Percentiles rank a stretch among this genome's conserved stretches.
These are phyloP conservation scores for Paradisaea rubra DNA, from an alignment of 2,113 vertebrate species.

Conservation along the genomic window DNA sequence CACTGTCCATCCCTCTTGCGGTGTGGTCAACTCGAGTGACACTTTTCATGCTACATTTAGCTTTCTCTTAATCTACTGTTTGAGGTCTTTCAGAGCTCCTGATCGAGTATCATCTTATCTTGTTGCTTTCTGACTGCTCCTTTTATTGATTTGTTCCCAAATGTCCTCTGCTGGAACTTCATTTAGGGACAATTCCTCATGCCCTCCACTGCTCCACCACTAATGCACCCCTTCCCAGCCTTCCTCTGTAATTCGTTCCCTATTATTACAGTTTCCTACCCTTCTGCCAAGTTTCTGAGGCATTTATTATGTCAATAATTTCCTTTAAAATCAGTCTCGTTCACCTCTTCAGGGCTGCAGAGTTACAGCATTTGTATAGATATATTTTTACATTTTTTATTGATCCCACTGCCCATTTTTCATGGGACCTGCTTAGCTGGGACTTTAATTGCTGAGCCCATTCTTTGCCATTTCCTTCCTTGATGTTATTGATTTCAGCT, in stretches of 20 bases:
- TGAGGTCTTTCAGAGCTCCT: conserved; percentile 42
- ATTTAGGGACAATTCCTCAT: conserved; percentile 57
- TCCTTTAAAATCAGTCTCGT: conserved; percentile 18
- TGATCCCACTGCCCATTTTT: conserved; percentile 36
- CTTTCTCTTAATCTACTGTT: conserved; percentile 49
- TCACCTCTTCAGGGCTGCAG: conserved; percentile 26
- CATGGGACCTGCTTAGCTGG: conserved; percentile 4
- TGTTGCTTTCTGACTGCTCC: conserved; percentile 27
- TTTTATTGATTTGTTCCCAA: conserved; percentile 52
- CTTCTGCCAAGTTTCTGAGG: conserved; percentile 51
- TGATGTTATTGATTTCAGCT: conserved; percentile 8
- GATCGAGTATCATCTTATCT: conserved; percentile 52
- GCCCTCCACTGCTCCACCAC: conserved; percentile 11
- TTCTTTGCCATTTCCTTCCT: conserved; percentile 49
- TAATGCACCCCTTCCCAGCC: conserved; percentile 41
- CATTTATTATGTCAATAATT: conserved; percentile 54
- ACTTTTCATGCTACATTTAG: conserved; percentile 54
- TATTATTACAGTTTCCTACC: conserved; percentile 24
- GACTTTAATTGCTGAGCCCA: conserved; percentile 40
- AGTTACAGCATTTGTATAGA: background rate
- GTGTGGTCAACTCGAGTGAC: conserved; percentile 24
- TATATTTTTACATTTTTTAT: conserved; percentile 47
- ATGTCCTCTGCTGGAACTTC: conserved; percentile 57
- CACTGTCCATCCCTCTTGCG: conserved; percentile 26
- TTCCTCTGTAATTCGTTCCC: conserved; percentile 31